Evolutionary conservation across 2,888 invertebrate species (phyloP).

Genomic region (Trachelus stipa): DNA sequence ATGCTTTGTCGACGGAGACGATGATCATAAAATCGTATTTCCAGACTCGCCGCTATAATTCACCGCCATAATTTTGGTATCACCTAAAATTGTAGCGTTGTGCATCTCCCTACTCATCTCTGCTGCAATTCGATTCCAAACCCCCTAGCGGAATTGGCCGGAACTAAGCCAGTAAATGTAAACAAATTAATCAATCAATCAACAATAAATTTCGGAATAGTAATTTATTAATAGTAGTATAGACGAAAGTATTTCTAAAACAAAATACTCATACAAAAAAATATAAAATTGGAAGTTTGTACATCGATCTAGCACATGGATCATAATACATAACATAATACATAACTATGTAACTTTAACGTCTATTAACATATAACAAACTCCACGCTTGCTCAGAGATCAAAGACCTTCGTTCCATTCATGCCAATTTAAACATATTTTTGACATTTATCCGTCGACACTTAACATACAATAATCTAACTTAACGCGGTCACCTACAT

Average conservation of each 20-base stretch:
- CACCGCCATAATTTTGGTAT: no score
- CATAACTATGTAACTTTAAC: conserved; percentile 44
- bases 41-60: no score
- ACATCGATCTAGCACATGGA: conserved; percentile 51
- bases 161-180: not conserved
- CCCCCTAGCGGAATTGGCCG: no score
- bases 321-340: conserved; percentile 49
- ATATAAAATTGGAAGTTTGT: conserved; percentile 58
- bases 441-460: conserved; percentile 1
- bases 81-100: no score
- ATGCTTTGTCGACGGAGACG: no score
- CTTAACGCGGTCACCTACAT: conserved; percentile 21
- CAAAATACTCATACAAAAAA: conserved; percentile 62
- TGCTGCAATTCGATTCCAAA: no score
- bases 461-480: not conserved
- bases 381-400: conserved; percentile 44
- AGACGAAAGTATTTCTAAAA: conserved; percentile 63
- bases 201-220: conserved; percentile 9
- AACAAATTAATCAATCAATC: not conserved
- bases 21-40: no score
- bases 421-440: not conserved
- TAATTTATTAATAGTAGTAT: conserved; percentile 21
- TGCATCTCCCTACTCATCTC: no score
- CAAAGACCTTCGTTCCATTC: conserved; percentile 4
- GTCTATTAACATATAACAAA: conserved; percentile 55